A percentile compares a stretch with the other conserved stretches of the same genome.
Evolutionary conservation across 2,797 vertebrate species (phyloP).

Genomic region (Gymnopithys bicolor): DNA sequence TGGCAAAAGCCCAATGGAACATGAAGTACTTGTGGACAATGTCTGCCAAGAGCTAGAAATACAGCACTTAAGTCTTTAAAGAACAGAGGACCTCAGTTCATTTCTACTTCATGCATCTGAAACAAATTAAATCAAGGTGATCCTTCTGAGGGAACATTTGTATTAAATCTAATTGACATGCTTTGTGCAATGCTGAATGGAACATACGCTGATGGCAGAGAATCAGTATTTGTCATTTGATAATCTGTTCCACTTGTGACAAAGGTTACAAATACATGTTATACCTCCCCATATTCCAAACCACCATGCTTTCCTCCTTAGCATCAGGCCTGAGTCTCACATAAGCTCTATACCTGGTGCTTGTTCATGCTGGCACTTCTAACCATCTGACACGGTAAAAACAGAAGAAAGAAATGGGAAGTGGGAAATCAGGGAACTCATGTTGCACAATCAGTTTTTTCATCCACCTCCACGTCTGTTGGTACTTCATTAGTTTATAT

Average conservation of each 20-base stretch:
- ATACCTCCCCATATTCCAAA: neutral
- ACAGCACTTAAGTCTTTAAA: constrained; percentile 55
- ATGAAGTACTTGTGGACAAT: constrained; percentile 60
- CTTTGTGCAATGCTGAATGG: neutral
- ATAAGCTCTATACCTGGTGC: neutral
- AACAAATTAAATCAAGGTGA: constrained; percentile 65
- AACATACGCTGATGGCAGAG: neutral
- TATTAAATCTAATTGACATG: constrained; percentile 18
- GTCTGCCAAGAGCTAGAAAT: constrained; percentile 73
- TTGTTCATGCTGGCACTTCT: neutral
- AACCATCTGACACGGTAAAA: neutral
- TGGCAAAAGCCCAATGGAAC: constrained; percentile 60
- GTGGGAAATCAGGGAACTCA: neutral
- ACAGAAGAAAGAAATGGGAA: neutral
- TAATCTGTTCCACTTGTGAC: constrained; percentile 3
- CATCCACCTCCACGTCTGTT: neutral
- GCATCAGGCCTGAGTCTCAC: neutral
- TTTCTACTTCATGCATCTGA: constrained; percentile 18
- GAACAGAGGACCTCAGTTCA: constrained; percentile 54
- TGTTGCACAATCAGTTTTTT: neutral
- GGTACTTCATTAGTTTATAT: neutral
- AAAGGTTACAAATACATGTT: constrained; percentile 41
- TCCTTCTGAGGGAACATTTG: constrained; percentile 15
- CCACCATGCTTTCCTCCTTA: neutral
- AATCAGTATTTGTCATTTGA: neutral